These are phyloP conservation scores for Otocyon megalotis DNA, from an alignment of 2,113 vertebrate genomes.

Conservation along the genomic window DNA sequence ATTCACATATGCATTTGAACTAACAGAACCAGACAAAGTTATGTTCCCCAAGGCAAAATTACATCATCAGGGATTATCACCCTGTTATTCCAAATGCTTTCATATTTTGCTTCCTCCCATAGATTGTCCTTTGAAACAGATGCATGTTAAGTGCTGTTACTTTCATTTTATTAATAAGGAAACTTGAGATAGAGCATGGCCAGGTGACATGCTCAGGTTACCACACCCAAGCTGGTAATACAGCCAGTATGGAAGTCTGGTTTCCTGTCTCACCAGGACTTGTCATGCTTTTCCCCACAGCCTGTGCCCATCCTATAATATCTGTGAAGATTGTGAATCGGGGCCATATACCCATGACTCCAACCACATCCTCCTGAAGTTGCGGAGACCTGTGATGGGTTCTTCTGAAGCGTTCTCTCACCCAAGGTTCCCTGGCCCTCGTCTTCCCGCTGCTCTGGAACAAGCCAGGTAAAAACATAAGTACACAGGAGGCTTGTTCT, in stretches of 20 bases:
- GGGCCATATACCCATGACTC: conserved; percentile 93
- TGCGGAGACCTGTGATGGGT: conserved; percentile 89
- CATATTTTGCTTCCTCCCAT: not conserved
- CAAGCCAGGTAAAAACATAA: conserved; percentile 87
- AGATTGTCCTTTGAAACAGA: not conserved
- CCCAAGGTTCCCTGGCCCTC: conserved; percentile 62
- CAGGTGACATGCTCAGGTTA: not conserved
- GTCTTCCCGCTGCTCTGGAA: conserved; percentile 86
- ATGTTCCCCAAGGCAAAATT: conserved; percentile 12
- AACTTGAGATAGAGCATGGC: not conserved
- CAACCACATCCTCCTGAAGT: conserved; percentile 94
- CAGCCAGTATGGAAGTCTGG: not conserved
- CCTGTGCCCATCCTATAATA: conserved; percentile 94
- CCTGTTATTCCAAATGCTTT: not conserved
- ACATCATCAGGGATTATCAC: not conserved
- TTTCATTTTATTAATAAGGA: conserved; percentile 28
- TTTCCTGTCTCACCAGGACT: not conserved
- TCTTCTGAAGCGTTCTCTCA: conserved; percentile 71
- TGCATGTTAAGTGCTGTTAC: not conserved
- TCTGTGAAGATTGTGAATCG: conserved; percentile 93
- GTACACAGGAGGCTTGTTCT: not conserved
- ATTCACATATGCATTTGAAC: not conserved
- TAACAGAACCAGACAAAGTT: conserved; percentile 24
- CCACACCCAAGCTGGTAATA: not conserved
- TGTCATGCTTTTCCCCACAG: conserved; percentile 82